A percentile compares a stretch with the other conserved stretches of the same genome.
Conservation (phyloP, 2,888 invertebrate genomes). For the Tinea pellionella region DNA sequence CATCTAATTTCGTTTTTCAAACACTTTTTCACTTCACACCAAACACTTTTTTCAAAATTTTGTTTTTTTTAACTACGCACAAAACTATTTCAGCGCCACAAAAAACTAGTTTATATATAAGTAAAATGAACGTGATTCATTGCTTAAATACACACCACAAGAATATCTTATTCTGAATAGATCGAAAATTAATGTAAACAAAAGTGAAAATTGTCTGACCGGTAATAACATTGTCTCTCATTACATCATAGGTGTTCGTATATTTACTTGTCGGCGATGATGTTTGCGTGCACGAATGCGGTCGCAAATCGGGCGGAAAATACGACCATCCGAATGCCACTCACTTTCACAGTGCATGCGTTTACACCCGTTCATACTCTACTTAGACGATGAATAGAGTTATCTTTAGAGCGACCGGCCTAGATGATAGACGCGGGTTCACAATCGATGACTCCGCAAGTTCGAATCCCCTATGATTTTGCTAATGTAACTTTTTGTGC, state of each 20-base stretch:
- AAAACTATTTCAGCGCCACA: too few relatives aligned
- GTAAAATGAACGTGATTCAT: not conserved
- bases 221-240: not conserved
- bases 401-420: too few relatives aligned
- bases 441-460: too few relatives aligned
- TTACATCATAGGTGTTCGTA: slow-evolving; percentile 10
- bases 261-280: slow-evolving; percentile 15
- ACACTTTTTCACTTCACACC: too few relatives aligned
- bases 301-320: slow-evolving; percentile 51
- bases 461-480: too few relatives aligned
- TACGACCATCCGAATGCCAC: slow-evolving; percentile 44
- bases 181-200: not conserved
- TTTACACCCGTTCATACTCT: not conserved
- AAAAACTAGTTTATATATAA: too few relatives aligned
- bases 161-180: not conserved
- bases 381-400: not conserved
- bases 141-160: not conserved
- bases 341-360: slow-evolving; percentile 40
- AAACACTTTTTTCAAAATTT: too few relatives aligned
- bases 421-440: too few relatives aligned
- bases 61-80: too few relatives aligned
- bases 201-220: not conserved
- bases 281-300: slow-evolving; percentile 46
- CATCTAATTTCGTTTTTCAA: too few relatives aligned
- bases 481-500: too few relatives aligned